These are phyloP conservation scores for Melanotaenia maccullochi DNA, from an alignment of 2,797 vertebrate species.

Conservation along the genomic window DNA sequence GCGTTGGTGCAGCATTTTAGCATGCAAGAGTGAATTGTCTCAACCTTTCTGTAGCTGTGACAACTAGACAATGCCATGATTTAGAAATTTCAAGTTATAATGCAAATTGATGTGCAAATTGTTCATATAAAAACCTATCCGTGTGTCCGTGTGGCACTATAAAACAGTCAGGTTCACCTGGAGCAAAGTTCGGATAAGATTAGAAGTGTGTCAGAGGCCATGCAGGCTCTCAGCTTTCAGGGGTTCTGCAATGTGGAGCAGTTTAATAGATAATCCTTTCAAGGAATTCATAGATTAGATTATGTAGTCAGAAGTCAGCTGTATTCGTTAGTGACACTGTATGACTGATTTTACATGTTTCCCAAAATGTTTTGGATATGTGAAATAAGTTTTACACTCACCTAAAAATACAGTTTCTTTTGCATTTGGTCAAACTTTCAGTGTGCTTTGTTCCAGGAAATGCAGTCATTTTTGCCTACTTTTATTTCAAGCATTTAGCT, in stretches of 20 bases:
- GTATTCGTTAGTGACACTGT: too few species aligned
- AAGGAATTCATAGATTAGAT: not conserved
- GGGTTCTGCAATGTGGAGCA: not conserved
- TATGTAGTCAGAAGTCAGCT: not conserved
- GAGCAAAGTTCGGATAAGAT: constrained; percentile 67
- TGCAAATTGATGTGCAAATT: not conserved
- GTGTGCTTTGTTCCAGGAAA: constrained; percentile 2
- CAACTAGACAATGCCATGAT: not conserved
- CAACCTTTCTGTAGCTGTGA: not conserved
- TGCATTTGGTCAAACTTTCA: not conserved
- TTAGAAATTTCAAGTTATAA: not conserved
- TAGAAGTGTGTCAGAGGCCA: constrained; percentile 60
- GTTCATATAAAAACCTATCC: too few species aligned
- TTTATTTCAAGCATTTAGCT: not conserved
- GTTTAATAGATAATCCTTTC: not conserved
- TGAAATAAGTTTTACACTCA: too few species aligned
- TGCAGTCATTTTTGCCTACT: not conserved
- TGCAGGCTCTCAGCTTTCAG: not conserved
- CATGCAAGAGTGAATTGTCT: not conserved
- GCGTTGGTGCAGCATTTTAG: too few species aligned
- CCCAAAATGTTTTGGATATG: too few species aligned
- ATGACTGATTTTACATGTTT: too few species aligned
- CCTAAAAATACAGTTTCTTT: too few species aligned
- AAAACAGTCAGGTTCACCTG: not conserved
- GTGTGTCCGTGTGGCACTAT: not conserved